These are phyloP conservation scores for Drosophila sucinea DNA, from an alignment of 1,140 invertebrate species.

Conservation along the genomic window DNA sequence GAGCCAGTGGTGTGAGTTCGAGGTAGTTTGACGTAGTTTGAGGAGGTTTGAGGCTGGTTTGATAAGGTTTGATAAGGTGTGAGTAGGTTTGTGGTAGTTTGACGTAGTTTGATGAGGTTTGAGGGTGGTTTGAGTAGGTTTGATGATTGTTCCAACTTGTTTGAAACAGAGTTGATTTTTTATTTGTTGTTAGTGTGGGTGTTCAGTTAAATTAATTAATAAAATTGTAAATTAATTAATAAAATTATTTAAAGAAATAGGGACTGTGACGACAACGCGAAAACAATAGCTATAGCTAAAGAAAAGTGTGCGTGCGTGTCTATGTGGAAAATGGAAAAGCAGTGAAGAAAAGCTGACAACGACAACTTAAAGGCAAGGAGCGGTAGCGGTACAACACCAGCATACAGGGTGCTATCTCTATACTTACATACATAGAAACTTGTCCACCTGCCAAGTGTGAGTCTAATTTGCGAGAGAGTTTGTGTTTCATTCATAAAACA, in stretches of 20 bases:
- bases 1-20: no score
- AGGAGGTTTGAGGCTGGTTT: no score
- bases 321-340: constrained; percentile 7
- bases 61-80: no score
- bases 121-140: no score
- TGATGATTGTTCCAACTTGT: no score
- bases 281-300: neutral
- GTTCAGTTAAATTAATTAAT: no score
- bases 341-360: constrained; percentile 28
- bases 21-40: no score
- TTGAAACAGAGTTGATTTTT: no score
- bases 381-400: constrained; percentile 20
- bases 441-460: constrained; percentile 56
- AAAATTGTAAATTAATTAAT: no score
- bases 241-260: neutral
- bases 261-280: neutral
- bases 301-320: constrained; percentile 5
- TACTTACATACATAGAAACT: constrained; percentile 16
- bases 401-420: constrained; percentile 43
- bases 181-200: no score
- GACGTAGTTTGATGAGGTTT: no score
- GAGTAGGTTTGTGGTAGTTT: no score
- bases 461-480: neutral
- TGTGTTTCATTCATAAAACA: constrained; percentile 73
- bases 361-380: constrained; percentile 4